Base-by-base conservation (phyloP, 2,113 vertebrate species). In the Ciconia maguari region DNA sequence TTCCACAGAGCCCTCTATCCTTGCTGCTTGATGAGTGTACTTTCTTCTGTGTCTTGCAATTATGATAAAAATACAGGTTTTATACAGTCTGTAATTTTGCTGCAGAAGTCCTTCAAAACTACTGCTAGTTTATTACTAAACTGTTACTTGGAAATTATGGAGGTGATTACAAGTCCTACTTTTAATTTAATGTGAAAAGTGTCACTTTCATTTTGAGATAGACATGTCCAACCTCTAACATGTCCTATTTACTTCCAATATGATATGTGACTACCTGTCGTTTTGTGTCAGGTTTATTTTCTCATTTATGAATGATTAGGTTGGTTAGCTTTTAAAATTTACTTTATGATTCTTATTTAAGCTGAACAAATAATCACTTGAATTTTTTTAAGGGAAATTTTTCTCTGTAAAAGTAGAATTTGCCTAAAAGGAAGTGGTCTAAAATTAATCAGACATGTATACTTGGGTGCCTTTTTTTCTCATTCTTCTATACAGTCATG, bases 351-450 rank as follows among this genome's bases (percentile, higher is more conserved):
- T 68, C 70, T 84, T 55, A 36, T 74, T 69, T 38, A 36, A 58
- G 0, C 58, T 74, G 8, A 60, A 42, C 0, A 60, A 86, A 68
- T 22, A 65, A 57, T 46, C 2, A 11, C 4, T 5, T 69, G 3
- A 19, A 3, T 19, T 66, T 42, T 81, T 69, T 82, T 57, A 24
- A 60, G 15, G 3, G 2, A 2, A 70, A 1, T 42, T 25, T 61
- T 85, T 54, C 10, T 29, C 44, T n/a, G 5, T 10, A 60, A 32
- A 79, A 72, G 1, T 44, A 22, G 48, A 51, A 38, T 70, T 75
- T 79, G 0, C 7, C 6, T 38, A 18, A 85, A 77, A 72, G 20
- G 4, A 57, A 36, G 3, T 1, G 0, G 1, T 70, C 2, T 54
- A 54, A 46, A 92, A 58, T 65, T 70, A 75, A 60, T 72, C 21